Percentiles rank a stretch among this genome's conserved stretches.
These are phyloP conservation scores for Cercopithecus neglectus DNA, from an alignment of 2,797 vertebrate genomes.

Conservation along the genomic window DNA sequence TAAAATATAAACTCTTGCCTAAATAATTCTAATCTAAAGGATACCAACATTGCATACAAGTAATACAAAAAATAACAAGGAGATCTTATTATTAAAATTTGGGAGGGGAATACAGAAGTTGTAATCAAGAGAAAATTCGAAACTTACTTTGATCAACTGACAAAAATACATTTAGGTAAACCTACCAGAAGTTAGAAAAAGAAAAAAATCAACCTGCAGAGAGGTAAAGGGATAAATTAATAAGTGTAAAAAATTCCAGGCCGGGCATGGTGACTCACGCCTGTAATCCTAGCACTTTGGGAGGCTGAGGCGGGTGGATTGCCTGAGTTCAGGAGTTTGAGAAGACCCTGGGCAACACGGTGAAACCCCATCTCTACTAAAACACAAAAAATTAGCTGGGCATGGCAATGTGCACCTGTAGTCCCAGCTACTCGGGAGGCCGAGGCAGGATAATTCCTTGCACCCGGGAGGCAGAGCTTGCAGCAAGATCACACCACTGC, in stretches of 20 bases:
- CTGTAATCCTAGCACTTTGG: too few relatives aligned
- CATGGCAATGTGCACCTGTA: too few relatives aligned
- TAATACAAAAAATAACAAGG: not conserved
- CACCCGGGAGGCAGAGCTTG: too few relatives aligned
- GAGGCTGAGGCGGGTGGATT: too few relatives aligned
- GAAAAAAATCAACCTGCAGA: not conserved
- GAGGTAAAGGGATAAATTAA: not conserved
- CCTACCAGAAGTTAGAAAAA: not conserved
- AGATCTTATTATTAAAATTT: constrained; percentile 31
- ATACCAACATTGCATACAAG: not conserved
- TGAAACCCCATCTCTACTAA: too few relatives aligned
- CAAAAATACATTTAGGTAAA: constrained; percentile 33
- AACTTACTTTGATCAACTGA: not conserved
- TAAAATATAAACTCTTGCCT: not conserved
- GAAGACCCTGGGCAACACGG: too few relatives aligned
- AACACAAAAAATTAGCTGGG: too few relatives aligned
- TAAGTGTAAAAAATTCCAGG: not conserved
- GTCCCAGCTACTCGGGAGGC: too few relatives aligned
- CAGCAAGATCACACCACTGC: too few relatives aligned
- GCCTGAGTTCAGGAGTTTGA: too few relatives aligned
- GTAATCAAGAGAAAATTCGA: not conserved
- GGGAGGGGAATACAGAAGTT: not conserved
- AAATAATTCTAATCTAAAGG: constrained; percentile 5
- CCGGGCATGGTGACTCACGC: too few relatives aligned
- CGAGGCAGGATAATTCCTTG: too few relatives aligned